A percentile compares a stretch with the other conserved stretches of the same genome.
These are phyloP conservation scores for Alviniconcha marisindica DNA, from an alignment of 1,140 invertebrate genomes.

Conservation along the genomic window DNA sequence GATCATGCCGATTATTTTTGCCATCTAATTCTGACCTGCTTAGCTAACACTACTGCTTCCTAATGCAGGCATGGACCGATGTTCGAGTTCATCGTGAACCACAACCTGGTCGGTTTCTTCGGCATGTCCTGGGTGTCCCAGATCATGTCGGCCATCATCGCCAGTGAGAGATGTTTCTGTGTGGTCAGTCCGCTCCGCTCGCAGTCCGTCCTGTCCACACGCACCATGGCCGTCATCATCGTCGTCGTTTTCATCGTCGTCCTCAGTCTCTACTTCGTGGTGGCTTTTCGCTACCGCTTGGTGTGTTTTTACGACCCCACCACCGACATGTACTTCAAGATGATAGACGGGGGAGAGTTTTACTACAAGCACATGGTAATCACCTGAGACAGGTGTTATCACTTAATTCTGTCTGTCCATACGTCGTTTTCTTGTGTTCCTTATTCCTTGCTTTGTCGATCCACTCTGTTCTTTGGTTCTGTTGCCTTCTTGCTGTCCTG, in stretches of 20 bases:
- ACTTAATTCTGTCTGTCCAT: neutral
- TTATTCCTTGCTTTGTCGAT: neutral
- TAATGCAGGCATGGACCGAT: too few species aligned
- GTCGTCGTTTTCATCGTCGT: neutral
- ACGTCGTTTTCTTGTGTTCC: neutral
- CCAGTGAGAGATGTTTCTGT: conserved; percentile 4
- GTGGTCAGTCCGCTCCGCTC: conserved; percentile 10
- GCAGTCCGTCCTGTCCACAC: neutral
- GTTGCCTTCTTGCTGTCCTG: neutral
- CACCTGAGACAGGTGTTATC: neutral
- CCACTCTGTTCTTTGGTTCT: neutral
- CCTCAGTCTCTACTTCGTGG: neutral
- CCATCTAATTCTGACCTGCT: too few species aligned
- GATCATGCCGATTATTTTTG: too few species aligned
- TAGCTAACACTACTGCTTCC: too few species aligned
- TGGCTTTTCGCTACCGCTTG: neutral
- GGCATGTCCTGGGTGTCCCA: neutral
- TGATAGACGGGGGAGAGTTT: neutral
- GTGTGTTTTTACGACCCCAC: neutral
- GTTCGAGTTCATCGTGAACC: neutral
- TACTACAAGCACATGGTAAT: neutral
- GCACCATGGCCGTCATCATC: conserved; percentile 5
- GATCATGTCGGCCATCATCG: neutral
- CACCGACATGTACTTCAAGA: neutral
- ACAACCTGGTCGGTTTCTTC: neutral